These are phyloP conservation scores for Ptilonorhynchus violaceus DNA, from an alignment of 2,113 vertebrate genomes.

Conservation along the genomic window DNA sequence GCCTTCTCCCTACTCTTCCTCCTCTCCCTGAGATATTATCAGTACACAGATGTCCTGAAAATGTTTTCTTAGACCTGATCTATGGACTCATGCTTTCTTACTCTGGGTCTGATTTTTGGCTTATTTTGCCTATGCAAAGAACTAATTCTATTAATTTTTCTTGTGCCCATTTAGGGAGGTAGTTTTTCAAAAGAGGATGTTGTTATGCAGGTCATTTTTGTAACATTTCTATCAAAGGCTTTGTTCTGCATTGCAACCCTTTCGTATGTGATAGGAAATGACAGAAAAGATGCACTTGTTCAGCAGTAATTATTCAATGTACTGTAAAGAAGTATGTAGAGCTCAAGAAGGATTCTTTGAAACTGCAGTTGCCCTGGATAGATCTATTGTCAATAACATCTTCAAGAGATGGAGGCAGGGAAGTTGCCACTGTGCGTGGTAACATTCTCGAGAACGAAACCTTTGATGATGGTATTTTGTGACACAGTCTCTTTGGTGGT, in stretches of 20 bases:
- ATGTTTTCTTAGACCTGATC: not conserved
- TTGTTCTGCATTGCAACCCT: not conserved
- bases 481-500: not conserved
- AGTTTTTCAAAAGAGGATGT: not conserved
- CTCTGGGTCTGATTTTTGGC: not conserved
- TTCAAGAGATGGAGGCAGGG: not conserved
- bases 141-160: not conserved
- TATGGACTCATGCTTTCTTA: not conserved
- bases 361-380: not conserved
- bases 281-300: not conserved
- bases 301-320: not conserved
- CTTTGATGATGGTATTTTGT: not conserved
- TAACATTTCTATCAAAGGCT: not conserved
- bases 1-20: not conserved
- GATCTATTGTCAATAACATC: not conserved
- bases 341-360: not conserved
- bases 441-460: not conserved
- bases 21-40: not conserved
- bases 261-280: not conserved
- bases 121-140: not conserved
- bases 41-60: not conserved
- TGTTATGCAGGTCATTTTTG: not conserved
- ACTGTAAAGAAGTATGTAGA: not conserved
- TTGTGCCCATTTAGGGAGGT: not conserved
- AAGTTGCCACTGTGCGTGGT: not conserved